Percentiles rank a stretch among this genome's conserved stretches.
These are phyloP conservation scores for Synodontis membranacea DNA, from an alignment of 2,113 vertebrate species.

Conservation along the genomic window DNA sequence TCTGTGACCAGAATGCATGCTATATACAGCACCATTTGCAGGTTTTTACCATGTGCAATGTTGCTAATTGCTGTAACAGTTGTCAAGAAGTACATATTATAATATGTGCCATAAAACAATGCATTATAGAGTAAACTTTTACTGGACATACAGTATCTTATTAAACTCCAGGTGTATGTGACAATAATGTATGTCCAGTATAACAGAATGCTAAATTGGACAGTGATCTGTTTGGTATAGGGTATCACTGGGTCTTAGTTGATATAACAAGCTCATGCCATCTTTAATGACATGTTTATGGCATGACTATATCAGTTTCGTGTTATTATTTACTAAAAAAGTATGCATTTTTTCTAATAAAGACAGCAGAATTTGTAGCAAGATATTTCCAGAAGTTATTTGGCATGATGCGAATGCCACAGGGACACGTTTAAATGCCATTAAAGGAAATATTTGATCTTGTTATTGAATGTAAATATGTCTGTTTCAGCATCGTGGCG, in stretches of 20 bases:
- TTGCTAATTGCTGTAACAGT: neutral
- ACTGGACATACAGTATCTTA: too few species aligned
- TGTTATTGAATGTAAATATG: conserved; percentile 40
- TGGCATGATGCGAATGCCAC: neutral
- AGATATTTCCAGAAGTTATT: too few species aligned
- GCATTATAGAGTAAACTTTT: too few species aligned
- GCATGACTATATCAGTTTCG: neutral
- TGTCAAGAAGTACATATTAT: neutral
- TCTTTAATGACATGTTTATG: neutral
- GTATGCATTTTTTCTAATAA: neutral
- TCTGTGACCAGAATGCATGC: neutral
- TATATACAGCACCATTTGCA: neutral
- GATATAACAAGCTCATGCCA: neutral
- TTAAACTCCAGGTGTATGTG: too few species aligned
- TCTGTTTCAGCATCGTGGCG: conserved; percentile 64
- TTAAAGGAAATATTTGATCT: neutral
- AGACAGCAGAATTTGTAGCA: neutral
- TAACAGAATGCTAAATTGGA: neutral
- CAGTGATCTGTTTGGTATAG: neutral
- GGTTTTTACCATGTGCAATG: neutral
- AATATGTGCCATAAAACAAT: too few species aligned
- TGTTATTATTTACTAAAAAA: neutral
- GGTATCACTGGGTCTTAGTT: neutral
- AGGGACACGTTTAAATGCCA: neutral
- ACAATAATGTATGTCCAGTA: neutral